These are phyloP conservation scores for Luidia sarsii DNA, from an alignment of 53 echinoderm and acorn worm species.

Conservation along the genomic window DNA sequence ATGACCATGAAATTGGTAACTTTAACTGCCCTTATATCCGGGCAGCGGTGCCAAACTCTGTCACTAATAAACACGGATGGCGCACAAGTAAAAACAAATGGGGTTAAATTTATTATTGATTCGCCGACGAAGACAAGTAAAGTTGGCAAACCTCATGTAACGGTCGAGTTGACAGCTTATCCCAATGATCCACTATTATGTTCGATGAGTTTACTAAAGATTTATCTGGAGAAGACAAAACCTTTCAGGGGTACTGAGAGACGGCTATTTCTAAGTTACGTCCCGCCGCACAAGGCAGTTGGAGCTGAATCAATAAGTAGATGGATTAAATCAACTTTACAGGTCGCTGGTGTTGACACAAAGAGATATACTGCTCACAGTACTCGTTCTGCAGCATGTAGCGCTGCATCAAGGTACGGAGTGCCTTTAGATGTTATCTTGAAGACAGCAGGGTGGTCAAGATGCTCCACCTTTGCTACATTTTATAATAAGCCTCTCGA, in stretches of 20 bases:
- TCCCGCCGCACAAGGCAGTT: not conserved
- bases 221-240: not conserved
- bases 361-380: not conserved
- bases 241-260: conserved; percentile 1
- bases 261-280: conserved; percentile 5
- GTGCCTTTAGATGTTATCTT: not conserved
- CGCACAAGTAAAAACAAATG: too few relatives aligned
- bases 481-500: not conserved
- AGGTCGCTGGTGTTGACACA: not conserved
- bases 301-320: not conserved
- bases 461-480: not conserved
- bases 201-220: not conserved
- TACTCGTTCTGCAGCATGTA: too few relatives aligned
- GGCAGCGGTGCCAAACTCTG: too few relatives aligned
- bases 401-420: not conserved
- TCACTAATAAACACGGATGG: too few relatives aligned
- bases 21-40: too few relatives aligned
- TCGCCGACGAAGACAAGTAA: too few relatives aligned
- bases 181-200: not conserved
- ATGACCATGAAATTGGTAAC: too few relatives aligned
- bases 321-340: not conserved
- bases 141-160: not conserved
- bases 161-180: not conserved
- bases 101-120: too few relatives aligned
- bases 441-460: not conserved